Evolutionary conservation across 2,113 vertebrate genomes (phyloP), one percentile per base, ranked within the genome.

Genomic region (Lutjanus erythropterus): DNA sequence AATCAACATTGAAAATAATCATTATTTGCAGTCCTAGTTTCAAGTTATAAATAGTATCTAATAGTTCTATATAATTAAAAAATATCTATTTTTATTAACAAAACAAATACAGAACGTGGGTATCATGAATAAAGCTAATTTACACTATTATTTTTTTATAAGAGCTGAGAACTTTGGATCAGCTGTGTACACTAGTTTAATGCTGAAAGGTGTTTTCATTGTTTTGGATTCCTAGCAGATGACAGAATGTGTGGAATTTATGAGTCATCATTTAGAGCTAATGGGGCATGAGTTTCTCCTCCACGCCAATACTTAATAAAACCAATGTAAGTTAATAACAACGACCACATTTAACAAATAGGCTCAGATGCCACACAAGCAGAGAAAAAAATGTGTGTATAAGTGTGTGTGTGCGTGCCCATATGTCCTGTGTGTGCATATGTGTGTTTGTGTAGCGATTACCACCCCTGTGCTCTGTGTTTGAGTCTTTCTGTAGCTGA

Each of bases 251-350:
- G 52, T 64, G 70, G 75, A 77, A 76, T 81, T 37, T 55, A 42
- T 84, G 46, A 87, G 65, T 89, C 83, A 90, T 82, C 42, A 47
- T 42, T 85, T 29, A 27, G n/a, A 0, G 10, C 33, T 67, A 75
- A 84, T 68, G 42, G 29, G 53, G 58, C 69, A 29, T 62, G 9
- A 47, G 77, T 67, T 66, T 55, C 35, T 50, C 42, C 29, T 42
- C 52, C 66, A 71, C 87, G 23, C 44, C 55, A 67, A 18, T 35
- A 27, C 52, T 56, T 50, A 58, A 59, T 76, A 62, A 80, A 75
- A 41, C 31, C 1, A 25, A 69, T 58, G 66, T 52, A 64, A 73
- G 81, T 78, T 69, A 56, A 73, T 41, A 82, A 52, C 27, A 77
- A 74, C 55, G 33, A 64, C 80, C 56, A 44, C 59, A 55, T 62